Evolutionary conservation across 2,113 vertebrate genomes (phyloP), one percentile per base, ranked within the genome.

Genomic region (Grammomys surdaster): DNA sequence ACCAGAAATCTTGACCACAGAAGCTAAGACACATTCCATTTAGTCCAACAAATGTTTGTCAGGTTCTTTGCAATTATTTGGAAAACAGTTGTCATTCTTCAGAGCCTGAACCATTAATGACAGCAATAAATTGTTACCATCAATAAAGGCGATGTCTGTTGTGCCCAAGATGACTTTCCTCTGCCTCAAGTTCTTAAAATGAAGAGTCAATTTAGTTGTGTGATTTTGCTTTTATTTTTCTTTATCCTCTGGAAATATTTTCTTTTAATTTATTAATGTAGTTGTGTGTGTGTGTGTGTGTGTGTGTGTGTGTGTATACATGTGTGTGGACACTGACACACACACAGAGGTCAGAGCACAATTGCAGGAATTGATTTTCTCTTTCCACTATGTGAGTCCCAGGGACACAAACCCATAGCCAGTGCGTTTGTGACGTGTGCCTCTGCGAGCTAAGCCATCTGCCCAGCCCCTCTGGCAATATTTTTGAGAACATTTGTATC

Each of bases 1-100:
- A 93, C 96, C 94, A 96, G 92, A 97, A 97, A 96, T 93, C 95
- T 95, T 96, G 89, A 96, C 96, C 97, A 95, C 97, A 97, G 97
- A 98, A 97, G 90, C 95, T 91, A 95, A 97, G 78, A 89, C 90
- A 91, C 95, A 98, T 98, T 98, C 94, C 90, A 51, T 82, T 96
- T 96, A 90, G 90, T 96, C 90, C 96, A 96, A 81, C 78, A 94
- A 97, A 81, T 95, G 48, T 90, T 97, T 97, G 93, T 93, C 63
- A 93, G 85, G 73, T 89, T 78, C 22, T 96, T 97, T 95, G 89
- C 92, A 95, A 76, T 81, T 95, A 69, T 96, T 87, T 89, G 6
- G 92, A 94, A 96, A 97, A 95, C 94, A 95, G 12, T 91, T 96
- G 91, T 96, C 96, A 91, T 75, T 97, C 86, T 84, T 72, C 16